Percentiles rank a stretch among this genome's conserved stretches.
Evolutionary conservation across 2,888 invertebrate genomes (phyloP).

Genomic region (Zygothrica quintamaculata): DNA sequence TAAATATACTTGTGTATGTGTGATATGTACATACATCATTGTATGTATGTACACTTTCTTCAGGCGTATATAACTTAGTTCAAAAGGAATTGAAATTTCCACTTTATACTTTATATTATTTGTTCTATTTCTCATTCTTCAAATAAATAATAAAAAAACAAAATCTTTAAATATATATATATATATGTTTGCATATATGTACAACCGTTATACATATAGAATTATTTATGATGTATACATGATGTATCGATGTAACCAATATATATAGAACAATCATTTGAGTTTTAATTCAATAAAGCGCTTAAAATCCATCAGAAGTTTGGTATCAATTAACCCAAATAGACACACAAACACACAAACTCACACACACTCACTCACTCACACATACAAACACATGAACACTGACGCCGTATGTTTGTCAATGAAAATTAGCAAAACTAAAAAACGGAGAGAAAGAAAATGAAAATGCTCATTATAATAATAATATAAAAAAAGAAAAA

Average conservation of each 20-base stretch:
- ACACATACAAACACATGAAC: constrained; percentile 10
- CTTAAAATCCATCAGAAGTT: constrained; percentile 49
- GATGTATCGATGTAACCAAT: background rate
- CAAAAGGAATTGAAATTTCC: constrained; percentile 56
- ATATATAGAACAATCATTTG: background rate
- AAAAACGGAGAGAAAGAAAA: constrained; percentile 35
- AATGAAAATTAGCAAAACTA: constrained; percentile 48
- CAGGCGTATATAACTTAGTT: constrained; percentile 23
- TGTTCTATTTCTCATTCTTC: too few relatives aligned
- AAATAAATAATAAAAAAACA: too few relatives aligned
- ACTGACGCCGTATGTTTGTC: constrained; percentile 62
- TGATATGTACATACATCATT: constrained; percentile 3
- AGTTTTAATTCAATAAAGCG: background rate
- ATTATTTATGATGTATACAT: too few relatives aligned
- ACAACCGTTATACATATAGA: too few relatives aligned
- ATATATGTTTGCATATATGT: constrained; percentile 14
- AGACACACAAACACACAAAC: constrained; percentile 14
- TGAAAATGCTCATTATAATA: constrained; percentile 59
- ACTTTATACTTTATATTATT: too few relatives aligned
- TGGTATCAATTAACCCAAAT: constrained; percentile 31
- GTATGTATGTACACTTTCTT: constrained; percentile 1
- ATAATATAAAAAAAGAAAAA: too few relatives aligned
- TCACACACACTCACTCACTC: constrained; percentile 14
- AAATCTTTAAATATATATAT: constrained; percentile 8
- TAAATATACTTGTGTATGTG: constrained; percentile 10